Base-by-base conservation (phyloP, 2,888 invertebrate species). In the Limnephilus lunatus region DNA sequence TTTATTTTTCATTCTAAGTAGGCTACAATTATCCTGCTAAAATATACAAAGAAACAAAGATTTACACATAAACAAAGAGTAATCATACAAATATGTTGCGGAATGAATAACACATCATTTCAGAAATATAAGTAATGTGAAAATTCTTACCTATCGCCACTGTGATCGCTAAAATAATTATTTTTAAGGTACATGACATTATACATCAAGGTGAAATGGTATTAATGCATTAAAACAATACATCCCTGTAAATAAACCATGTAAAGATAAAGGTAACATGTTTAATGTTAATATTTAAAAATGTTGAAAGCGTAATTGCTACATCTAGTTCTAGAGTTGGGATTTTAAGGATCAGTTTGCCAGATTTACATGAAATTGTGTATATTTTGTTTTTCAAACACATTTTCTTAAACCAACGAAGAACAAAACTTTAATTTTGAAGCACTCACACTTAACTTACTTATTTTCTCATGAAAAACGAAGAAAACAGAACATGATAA, bases 251-350 rank as follows among this genome's bases (percentile, higher is more conserved):
- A 68, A 68, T 25, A 68, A 68, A 68, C 1, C 68, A 68, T 68
- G 68, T 25, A n/a, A 68, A n/a, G 25, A 68, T 9, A 68, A n/a
- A 68, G 25, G 7, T 25, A 68, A 68, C 2, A 48, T 3, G 48
- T 48, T 68, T 25, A 7, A 68, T 9, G 4, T 68, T 1, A 15
- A n/a, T n/a, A 68, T 25, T 68, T 68, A 2, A 87, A 30, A 53
- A 30, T 31, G n/a, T 87, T 30, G 87, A 87, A 92, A 92, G 92
- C 92, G n/a, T 80, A 82, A n/a, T 90, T n/a, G 32, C 89, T 90
- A 90, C 89, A 48, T 81, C 90, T 92, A 92, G 82, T 80, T 92
- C 92, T 92, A 92, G 44, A 15, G 35, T 89, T 85, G 85, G 92
- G 92, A 92, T 89, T 82, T 88, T 88, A 82, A 91, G 83, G 91